Base-by-base conservation (phyloP, 2,113 vertebrate species). In the Anthoscopus minutus region DNA sequence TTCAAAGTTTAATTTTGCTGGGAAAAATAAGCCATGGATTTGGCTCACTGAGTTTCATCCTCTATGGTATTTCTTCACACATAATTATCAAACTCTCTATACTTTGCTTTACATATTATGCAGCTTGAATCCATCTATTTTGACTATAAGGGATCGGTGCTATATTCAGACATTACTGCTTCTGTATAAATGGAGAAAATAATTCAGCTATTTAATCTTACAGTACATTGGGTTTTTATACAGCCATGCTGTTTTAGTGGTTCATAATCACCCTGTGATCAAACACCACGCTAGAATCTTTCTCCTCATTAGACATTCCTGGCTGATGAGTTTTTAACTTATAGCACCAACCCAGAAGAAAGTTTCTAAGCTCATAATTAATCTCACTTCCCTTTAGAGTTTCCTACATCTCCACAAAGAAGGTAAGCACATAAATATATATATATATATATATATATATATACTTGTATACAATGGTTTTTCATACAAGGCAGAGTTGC, bases 131-230 rank as follows among this genome's bases (percentile, higher is more conserved):
- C 61, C 27, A 8, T 24, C 57, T 76, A 2, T 65, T 88, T 31
- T 76, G 44, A 38, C 79, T 30, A 5, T 38, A 24, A 82, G 31
- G 24, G 27, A 64, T 51, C 0, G 0, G 27, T 37, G 62, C n/a
- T 38, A 6, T n/a, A 19, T 44, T 35, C 54, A 21, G 74, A 37
- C 42, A 33, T 72, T 61, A 69, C 72, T 40, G 45, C 22, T 40
- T 78, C 53, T 48, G 27, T 54, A 57, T n/a, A 78, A 86, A 72
- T 4, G 15, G 11, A 86, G 20, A 66, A 88, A 86, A 90, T 22
- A 47, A 66, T 81, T 86, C 48, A 81, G 62, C 77, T 86, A 44
- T 56, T 91, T 56, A 64, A 89, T 66, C 67, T 83, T 61, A 92
- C 37, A 33, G 28, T 37, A 57, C 89, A 45, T 81, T 93, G 81